phyloP scores from a whole-genome alignment of 2,113 vertebrate species.

The Pipra filicauda region DNA sequence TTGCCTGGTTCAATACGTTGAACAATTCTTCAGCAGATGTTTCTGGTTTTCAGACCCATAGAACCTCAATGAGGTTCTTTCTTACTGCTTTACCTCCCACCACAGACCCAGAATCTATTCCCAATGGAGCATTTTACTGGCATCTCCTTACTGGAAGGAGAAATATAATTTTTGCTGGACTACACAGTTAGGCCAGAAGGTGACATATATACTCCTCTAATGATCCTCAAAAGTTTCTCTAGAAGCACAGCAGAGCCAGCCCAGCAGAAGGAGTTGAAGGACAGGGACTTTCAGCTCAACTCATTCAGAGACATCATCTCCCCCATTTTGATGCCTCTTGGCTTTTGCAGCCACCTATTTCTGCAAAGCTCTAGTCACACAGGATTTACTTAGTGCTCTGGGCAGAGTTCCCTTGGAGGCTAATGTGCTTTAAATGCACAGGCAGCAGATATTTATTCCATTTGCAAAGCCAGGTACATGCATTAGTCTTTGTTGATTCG shows the following conservation, averaged over 20 bases:
- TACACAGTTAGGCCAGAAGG: not conserved
- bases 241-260: not conserved
- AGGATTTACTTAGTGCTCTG: not conserved
- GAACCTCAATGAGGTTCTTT: not conserved
- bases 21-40: not conserved
- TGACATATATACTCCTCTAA: not conserved
- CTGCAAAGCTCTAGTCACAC: not conserved
- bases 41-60: not conserved
- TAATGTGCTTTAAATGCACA: not conserved
- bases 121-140: not conserved
- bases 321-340: not conserved
- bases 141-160: not conserved
- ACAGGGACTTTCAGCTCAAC: not conserved
- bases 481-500: not conserved
- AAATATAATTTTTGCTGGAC: not conserved
- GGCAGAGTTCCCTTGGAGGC: not conserved
- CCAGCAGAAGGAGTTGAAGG: not conserved
- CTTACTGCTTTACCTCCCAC: not conserved
- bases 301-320: not conserved
- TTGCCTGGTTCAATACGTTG: not conserved
- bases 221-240: not conserved
- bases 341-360: not conserved
- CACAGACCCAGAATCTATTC: not conserved
- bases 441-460: not conserved
- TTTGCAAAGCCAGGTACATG: not conserved